Conservation (phyloP, 1,140 invertebrate species). For the Atta cephalotes region DNA sequence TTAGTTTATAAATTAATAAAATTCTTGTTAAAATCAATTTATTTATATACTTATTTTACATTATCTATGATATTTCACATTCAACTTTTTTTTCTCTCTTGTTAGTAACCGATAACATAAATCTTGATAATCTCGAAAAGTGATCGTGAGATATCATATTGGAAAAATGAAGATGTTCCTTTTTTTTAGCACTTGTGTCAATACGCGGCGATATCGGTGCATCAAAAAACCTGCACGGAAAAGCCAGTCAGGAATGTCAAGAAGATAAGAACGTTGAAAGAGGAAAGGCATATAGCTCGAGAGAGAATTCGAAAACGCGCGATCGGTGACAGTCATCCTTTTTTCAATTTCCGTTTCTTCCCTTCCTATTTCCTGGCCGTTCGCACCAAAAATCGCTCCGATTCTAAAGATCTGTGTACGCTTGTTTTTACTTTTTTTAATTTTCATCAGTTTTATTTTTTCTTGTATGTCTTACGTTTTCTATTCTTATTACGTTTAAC, state of each 20-base stretch:
- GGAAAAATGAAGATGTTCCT: conserved; percentile 18
- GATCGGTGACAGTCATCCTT: conserved; percentile 41
- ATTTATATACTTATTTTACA: neutral
- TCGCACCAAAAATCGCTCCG: conserved; percentile 45
- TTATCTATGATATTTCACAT: neutral
- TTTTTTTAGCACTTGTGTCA: conserved; percentile 35
- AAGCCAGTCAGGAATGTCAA: conserved; percentile 53
- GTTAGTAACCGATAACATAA: neutral
- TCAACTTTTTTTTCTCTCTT: neutral
- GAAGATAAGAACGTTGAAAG: conserved; percentile 43
- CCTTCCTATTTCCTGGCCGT: conserved; percentile 60
- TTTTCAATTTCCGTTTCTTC: conserved; percentile 66
- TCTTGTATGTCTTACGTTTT: neutral
- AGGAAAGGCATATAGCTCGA: conserved; percentile 6
- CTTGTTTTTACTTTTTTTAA: conserved; percentile 38
- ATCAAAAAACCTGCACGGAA: conserved; percentile 9
- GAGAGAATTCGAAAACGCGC: conserved; percentile 46
- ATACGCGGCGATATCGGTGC: conserved; percentile 43
- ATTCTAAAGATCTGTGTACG: neutral
- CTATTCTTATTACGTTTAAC: neutral
- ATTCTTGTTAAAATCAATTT: too few species aligned
- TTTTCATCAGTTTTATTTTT: conserved; percentile 13
- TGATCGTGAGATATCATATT: conserved; percentile 24
- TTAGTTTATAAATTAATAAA: too few species aligned
- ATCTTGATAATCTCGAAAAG: conserved; percentile 10